phyloP scores from a whole-genome alignment of 2,113 vertebrate species.

The Laticauda colubrina region DNA sequence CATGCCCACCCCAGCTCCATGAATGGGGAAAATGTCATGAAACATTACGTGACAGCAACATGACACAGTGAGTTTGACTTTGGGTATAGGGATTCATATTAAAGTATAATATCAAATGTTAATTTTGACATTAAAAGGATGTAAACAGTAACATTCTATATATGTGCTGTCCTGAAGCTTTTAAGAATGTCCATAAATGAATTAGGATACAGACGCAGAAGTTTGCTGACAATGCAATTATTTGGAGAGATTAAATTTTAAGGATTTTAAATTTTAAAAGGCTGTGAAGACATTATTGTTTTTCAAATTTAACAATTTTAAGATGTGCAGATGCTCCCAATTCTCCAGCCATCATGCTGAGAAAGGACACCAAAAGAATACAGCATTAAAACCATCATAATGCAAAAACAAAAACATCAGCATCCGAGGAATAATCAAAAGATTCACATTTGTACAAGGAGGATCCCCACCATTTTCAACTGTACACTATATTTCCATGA shows the following conservation, averaged over 20 bases:
- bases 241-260: neutral
- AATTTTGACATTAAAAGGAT: neutral
- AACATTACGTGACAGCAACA: no score
- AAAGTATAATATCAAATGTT: neutral
- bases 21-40: no score
- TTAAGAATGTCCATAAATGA: neutral
- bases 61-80: no score
- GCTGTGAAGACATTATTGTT: neutral
- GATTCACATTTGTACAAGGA: neutral
- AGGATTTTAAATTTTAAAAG: neutral
- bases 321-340: neutral
- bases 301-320: neutral
- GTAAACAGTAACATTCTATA: neutral
- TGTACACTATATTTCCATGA: neutral
- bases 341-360: neutral
- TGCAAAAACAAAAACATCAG: neutral
- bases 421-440: neutral
- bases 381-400: neutral
- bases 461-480: neutral
- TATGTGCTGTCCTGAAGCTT: neutral
- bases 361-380: neutral
- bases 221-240: neutral
- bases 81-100: neutral
- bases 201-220: neutral
- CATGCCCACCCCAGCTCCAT: no score